Evolutionary conservation across 2,113 vertebrate species (phyloP).

Genomic region (Phyllostomus discolor): DNA sequence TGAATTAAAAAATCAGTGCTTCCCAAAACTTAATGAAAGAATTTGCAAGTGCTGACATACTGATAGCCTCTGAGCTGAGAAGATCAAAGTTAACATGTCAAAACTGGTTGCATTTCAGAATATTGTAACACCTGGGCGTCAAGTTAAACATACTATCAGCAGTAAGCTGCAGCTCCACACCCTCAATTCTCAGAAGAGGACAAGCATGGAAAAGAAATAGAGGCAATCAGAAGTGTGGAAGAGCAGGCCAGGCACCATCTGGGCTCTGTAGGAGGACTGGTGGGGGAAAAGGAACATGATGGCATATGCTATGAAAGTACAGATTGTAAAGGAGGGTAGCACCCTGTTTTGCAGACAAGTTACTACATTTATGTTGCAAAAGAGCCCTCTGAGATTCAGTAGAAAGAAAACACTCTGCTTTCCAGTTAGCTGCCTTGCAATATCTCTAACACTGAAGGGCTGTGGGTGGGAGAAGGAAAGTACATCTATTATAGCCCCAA

Average conservation of each 20-base stretch:
- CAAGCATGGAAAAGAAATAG: slow-evolving; percentile 54
- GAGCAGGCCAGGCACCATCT: slow-evolving; percentile 75
- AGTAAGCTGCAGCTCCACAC: slow-evolving; percentile 41
- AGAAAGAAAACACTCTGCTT: slow-evolving; percentile 2
- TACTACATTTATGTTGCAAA: slow-evolving; percentile 60
- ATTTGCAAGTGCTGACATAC: slow-evolving; percentile 52
- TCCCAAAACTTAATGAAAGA: slow-evolving; percentile 34
- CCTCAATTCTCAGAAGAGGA: slow-evolving; percentile 53
- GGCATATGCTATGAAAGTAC: slow-evolving; percentile 71
- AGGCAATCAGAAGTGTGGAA: slow-evolving; percentile 50
- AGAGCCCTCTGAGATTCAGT: slow-evolving; percentile 1
- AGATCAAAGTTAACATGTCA: slow-evolving; percentile 64
- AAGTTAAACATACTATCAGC: neutral
- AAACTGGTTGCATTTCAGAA: slow-evolving; percentile 47
- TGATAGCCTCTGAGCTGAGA: slow-evolving; percentile 49
- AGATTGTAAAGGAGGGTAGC: slow-evolving; percentile 73
- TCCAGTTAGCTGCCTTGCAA: slow-evolving; percentile 14
- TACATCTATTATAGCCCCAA: neutral
- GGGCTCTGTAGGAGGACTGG: slow-evolving; percentile 73
- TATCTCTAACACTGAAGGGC: neutral
- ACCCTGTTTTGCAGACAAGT: slow-evolving; percentile 59
- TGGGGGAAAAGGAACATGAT: slow-evolving; percentile 62
- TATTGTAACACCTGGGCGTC: slow-evolving; percentile 47
- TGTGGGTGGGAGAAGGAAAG: neutral
- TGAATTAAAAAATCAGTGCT: slow-evolving; percentile 53